Evolutionary conservation across 2,888 invertebrate species (phyloP).

Genomic region (Leptopilina myrica): DNA sequence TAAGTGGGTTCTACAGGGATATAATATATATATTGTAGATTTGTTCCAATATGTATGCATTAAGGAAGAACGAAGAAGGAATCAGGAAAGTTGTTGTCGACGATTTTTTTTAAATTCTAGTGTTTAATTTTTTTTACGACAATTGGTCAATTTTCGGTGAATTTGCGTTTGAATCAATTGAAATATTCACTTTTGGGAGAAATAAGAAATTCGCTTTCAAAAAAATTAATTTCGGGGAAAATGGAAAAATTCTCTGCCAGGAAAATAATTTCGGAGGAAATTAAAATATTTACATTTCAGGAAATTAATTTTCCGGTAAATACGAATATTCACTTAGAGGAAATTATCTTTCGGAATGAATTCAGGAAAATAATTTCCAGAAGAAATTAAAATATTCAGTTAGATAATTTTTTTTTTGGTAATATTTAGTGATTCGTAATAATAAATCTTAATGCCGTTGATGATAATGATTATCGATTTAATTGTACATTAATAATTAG

Average conservation of each 20-base stretch:
- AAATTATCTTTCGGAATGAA: too few relatives aligned
- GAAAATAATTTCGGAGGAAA: background rate
- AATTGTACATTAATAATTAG: too few relatives aligned
- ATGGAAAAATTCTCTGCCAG: background rate
- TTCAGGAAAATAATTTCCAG: too few relatives aligned
- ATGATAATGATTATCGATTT: too few relatives aligned
- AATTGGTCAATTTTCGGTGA: background rate
- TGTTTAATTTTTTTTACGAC: background rate
- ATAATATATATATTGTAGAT: slow-evolving; percentile 61
- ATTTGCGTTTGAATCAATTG: background rate
- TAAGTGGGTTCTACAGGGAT: slow-evolving; percentile 66
- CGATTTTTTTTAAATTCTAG: background rate
- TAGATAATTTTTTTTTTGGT: background rate
- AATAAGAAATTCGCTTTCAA: too few relatives aligned
- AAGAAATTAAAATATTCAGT: background rate
- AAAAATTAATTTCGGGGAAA: too few relatives aligned
- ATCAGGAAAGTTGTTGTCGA: background rate
- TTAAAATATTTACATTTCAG: too few relatives aligned
- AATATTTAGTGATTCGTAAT: too few relatives aligned
- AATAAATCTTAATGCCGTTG: too few relatives aligned
- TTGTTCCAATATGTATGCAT: slow-evolving; percentile 13
- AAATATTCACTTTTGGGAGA: background rate
- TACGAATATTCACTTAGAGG: too few relatives aligned
- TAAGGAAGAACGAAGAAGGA: background rate
- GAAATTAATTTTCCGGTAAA: too few relatives aligned